Evolutionary conservation across 1,140 invertebrate genomes (phyloP).

Genomic region (Ceratoteleas bidentatus): DNA sequence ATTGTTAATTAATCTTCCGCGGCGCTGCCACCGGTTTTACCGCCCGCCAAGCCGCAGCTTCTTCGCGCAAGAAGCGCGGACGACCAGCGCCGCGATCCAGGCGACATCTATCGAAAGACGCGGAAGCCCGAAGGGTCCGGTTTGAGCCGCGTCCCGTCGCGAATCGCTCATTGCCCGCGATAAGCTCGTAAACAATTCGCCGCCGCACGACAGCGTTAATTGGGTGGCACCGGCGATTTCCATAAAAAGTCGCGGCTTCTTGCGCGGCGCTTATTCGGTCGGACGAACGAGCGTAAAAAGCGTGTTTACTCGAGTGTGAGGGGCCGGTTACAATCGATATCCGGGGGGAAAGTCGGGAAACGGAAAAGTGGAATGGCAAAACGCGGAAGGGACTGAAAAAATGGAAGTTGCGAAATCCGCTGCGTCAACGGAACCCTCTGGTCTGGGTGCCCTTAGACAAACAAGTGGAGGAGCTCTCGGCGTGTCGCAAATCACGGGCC

Average conservation of each 20-base stretch:
- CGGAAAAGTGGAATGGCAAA: too few species aligned
- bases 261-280: constrained; percentile 14
- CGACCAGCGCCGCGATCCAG: too few species aligned
- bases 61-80: neutral
- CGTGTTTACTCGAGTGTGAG: constrained; percentile 24
- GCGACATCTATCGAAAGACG: constrained; percentile 13
- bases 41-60: neutral
- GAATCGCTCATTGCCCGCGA: neutral
- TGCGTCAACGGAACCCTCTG: too few species aligned
- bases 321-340: too few species aligned
- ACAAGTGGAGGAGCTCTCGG: too few species aligned
- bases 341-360: too few species aligned
- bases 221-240: constrained; percentile 23
- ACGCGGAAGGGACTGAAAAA: too few species aligned
- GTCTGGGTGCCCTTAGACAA: too few species aligned
- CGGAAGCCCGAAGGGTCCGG: constrained; percentile 31
- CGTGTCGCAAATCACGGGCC: too few species aligned
- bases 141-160: constrained; percentile 27
- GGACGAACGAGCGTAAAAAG: constrained; percentile 29
- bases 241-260: constrained; percentile 20
- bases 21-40: neutral
- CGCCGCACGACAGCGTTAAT: constrained; percentile 9
- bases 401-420: too few species aligned
- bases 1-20: neutral
- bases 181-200: constrained; percentile 25